These are phyloP conservation scores for Percopsis omiscomaycus DNA, from an alignment of 2,797 vertebrate genomes.

Conservation along the genomic window DNA sequence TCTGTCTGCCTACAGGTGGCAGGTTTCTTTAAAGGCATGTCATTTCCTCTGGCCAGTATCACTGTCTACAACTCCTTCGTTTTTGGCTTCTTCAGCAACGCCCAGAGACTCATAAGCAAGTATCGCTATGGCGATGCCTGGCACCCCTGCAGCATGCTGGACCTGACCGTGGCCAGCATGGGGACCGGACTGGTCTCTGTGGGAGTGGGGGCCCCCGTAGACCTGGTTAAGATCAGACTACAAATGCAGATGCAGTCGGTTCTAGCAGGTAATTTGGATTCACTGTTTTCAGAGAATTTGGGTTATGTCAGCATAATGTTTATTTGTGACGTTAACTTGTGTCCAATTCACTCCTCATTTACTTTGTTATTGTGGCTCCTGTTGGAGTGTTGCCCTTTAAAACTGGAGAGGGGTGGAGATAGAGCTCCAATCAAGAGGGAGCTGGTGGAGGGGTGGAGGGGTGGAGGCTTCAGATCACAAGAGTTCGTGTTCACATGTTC, in stretches of 20 bases:
- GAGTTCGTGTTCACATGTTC: too few species aligned
- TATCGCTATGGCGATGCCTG: constrained; percentile 73
- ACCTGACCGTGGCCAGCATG: constrained; percentile 85
- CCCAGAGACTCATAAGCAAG: constrained; percentile 82
- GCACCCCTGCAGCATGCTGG: constrained; percentile 64
- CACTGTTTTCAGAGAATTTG: too few species aligned
- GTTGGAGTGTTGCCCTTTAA: neutral
- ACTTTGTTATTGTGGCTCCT: neutral
- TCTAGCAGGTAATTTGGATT: constrained; percentile 74
- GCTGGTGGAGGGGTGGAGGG: too few species aligned
- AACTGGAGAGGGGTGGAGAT: neutral
- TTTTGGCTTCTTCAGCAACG: constrained; percentile 92
- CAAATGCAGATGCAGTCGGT: constrained; percentile 90
- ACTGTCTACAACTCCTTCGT: constrained; percentile 91
- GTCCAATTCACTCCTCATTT: neutral
- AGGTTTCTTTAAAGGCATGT: constrained; percentile 97
- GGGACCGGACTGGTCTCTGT: constrained; percentile 85
- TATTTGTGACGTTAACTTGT: neutral
- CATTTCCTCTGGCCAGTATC: constrained; percentile 91
- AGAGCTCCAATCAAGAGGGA: neutral
- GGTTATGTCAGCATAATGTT: neutral
- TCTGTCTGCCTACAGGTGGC: constrained; percentile 68
- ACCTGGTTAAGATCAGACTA: constrained; percentile 94
- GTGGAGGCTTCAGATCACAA: too few species aligned
- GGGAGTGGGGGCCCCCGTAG: constrained; percentile 86